Evolutionary conservation across 2,797 vertebrate genomes (phyloP), one percentile per base, ranked within the genome.

Genomic region (Nannoperca obscura): DNA sequence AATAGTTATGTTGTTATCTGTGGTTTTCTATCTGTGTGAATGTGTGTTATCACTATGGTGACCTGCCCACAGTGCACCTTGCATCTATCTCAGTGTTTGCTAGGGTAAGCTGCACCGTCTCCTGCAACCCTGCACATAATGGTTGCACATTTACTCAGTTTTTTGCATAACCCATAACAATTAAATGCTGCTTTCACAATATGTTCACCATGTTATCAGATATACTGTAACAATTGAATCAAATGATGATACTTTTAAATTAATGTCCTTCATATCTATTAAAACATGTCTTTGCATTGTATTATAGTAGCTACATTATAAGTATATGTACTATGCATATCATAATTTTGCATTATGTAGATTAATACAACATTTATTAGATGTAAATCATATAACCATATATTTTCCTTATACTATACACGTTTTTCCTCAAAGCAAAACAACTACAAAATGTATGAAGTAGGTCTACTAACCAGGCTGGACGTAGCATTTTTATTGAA

Each of bases 1-100:
- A 64, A 14, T 36, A 22, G n/a, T 19, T 50, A 15, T 66, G 40
- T 59, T 22, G 12, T 30, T 5, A 32, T 4, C 9, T 58, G n/a
- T 30, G 12, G 20, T 47, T 49, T 38, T 64, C 60, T 13, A 15
- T 32, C 22, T 34, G 54, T 46, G 22, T 40, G 9, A 74, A 53
- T 74, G 17, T 46, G 53, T 53, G 22, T 60, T 46, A 74, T 74
- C 78, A 58, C 53, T 22, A 36, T 27, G 59, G 44, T 27, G 42
- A 62, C 57, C 40, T 70, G 62, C 30, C 47, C 52, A 53, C 27
- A 9, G 7, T 46, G 68, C 27, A 24, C 27, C 24, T 72, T 38
- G 12, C 32, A 17, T 32, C 19, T n/a, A 0, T 12, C 30, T 11
- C 7, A 59, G 36, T 52, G 27, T n/a, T 58, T 50, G 13, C 1